Evolutionary conservation across 2,113 vertebrate species (phyloP), one percentile per base, ranked within the genome.

Genomic region (Tricholaema leucomelas): DNA sequence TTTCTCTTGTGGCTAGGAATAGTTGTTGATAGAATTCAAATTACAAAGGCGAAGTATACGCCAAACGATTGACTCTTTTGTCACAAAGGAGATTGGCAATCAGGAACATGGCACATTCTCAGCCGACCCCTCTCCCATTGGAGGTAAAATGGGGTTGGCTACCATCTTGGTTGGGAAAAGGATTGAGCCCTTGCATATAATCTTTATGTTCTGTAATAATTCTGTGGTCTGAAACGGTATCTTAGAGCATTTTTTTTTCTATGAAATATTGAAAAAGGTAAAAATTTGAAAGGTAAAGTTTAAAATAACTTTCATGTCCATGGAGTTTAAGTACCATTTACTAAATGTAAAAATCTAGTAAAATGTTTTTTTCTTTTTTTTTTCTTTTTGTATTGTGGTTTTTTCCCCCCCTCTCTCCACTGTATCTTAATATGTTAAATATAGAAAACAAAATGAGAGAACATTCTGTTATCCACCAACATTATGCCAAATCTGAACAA

Each of bases 1-100:
- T 94, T 97, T 96, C 92, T 96, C 96, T 97, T 93, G 91, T 97
- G 96, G 93, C 94, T 97, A 96, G 96, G 93, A 97, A 95, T 97
- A 92, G 90, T 97, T 97, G 92, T 96, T 94, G 91, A 91, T 96
- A 96, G 96, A 94, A 93, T 91, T 90, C 87, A 95, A 91, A 80
- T 93, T 91, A 81, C 89, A 87, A 71, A 95, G 86, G 95, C 88
- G 92, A 93, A 92, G 69, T 76, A 9, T 48, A 87, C 84, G 87
- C 95, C 77, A 84, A 89, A 31, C 46, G 86, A 69, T 84, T 95
- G 75, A 80, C 91, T 97, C 92, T 96, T 84, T 77, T 77, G 63
- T 94, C 81, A 90, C 78, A 94, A 96, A 95, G 91, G 87, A 96
- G 96, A 93, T 97, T 94, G 91, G 80, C 93, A 85, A 82, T 96